Evolutionary conservation across 2,888 invertebrate species (phyloP), one percentile per base, ranked within the genome.

Genomic region (Zaprionus obscuricornis): DNA sequence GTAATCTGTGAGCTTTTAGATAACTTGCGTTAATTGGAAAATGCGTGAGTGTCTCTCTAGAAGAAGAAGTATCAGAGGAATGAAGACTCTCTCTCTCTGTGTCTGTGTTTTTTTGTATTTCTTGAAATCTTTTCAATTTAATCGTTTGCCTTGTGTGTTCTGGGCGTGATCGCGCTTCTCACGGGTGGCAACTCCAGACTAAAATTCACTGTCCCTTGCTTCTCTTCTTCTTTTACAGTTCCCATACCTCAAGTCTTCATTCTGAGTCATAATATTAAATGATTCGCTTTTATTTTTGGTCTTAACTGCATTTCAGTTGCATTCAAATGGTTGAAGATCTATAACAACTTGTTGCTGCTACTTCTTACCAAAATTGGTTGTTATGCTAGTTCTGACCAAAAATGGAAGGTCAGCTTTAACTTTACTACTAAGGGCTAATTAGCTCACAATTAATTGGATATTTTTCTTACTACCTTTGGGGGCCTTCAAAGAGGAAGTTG

Each of bases 1-100:
- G 29, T 62, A 78, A 75, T 79, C 79, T 75, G 83, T 78, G 47
- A 66, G 47, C 79, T 77, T 81, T 81, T 81, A 81, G 77, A 81
- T 77, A 81, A 76, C 66, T 60, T 34, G 49, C 55, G 84, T 66
- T 77, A 78, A 78, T 77, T 78, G 82, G 77, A 57, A 68, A 72
- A 26, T 45, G 29, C 2, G 29, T 55, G 20, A 52, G 43, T 37
- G 46, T 26, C 14, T 7, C n/a, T n/a, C n/a, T n/a, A n/a, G n/a
- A n/a, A n/a, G n/a, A n/a, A n/a, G n/a, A n/a, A n/a, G n/a, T n/a
- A n/a, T n/a, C n/a, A n/a, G n/a, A n/a, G n/a, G n/a, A n/a, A n/a
- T n/a, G n/a, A n/a, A n/a, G n/a, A n/a, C 3, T 14, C 16, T 11
- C 4, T 14, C n/a, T 34, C 8, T n/a, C 24, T 40, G 34, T 29